phyloP scores from a whole-genome alignment of 1,140 invertebrate genomes.

The Drosophila watanabei region DNA sequence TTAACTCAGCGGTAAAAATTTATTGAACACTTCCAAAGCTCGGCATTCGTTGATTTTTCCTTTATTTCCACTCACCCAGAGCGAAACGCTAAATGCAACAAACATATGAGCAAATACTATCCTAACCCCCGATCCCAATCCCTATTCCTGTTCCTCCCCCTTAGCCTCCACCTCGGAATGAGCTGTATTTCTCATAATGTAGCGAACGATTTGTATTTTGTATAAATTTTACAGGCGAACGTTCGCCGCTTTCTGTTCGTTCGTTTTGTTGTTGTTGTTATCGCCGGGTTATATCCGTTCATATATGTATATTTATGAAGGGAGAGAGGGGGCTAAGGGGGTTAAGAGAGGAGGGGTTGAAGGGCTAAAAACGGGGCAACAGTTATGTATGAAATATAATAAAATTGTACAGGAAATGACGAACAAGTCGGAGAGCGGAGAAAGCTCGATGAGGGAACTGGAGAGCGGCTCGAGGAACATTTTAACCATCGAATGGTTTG shows the following conservation, averaged over 20 bases:
- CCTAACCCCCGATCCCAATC: conserved; percentile 7
- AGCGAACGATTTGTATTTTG: conserved; percentile 62
- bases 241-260: conserved; percentile 18
- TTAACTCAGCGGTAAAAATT: conserved; percentile 56
- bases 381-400: conserved; percentile 80
- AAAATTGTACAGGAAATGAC: conserved; percentile 84
- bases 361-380: conserved; percentile 25
- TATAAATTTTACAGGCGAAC: conserved; percentile 49
- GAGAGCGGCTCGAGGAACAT: conserved; percentile 69
- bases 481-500: conserved; percentile 83
- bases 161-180: conserved; percentile 11
- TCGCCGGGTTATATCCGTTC: conserved; percentile 58
- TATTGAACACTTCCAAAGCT: conserved; percentile 56
- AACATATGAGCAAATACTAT: conserved; percentile 56
- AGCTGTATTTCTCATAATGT: conserved; percentile 59
- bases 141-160: background rate
- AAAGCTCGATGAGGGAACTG: conserved; percentile 42
- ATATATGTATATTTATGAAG: conserved; percentile 39
- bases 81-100: conserved; percentile 47
- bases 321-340: background rate
- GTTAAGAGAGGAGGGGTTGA: background rate
- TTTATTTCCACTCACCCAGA: conserved; percentile 46
- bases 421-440: conserved; percentile 66
- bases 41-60: conserved; percentile 51
- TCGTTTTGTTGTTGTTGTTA: conserved; percentile 50